Evolutionary conservation across 2,888 invertebrate species (phyloP).

Genomic region (Pristionchus exspectatus): DNA sequence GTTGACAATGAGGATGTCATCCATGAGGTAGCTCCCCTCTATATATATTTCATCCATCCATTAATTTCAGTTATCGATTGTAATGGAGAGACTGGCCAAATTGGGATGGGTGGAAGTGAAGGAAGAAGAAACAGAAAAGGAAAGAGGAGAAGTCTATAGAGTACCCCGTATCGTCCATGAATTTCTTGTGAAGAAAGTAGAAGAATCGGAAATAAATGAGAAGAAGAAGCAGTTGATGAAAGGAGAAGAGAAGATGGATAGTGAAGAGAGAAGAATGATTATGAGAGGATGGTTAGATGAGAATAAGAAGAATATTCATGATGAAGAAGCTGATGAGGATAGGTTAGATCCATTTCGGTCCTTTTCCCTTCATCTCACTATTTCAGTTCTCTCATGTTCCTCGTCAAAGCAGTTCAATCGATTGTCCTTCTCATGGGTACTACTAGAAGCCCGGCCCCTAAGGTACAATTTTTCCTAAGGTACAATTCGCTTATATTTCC

Average conservation of each 20-base stretch:
- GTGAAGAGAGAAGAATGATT: neutral
- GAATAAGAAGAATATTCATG: neutral
- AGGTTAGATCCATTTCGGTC: neutral
- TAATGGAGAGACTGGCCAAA: conserved; percentile 26
- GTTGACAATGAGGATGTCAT: conserved; percentile 29
- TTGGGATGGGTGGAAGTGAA: conserved; percentile 47
- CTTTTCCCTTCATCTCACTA: neutral
- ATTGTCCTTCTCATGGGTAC: conserved; percentile 42
- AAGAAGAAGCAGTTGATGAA: conserved; percentile 43
- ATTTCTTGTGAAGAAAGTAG: conserved; percentile 31
- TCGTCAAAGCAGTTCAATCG: neutral
- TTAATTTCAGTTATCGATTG: conserved; percentile 16
- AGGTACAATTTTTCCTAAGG: no score
- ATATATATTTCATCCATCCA: no score
- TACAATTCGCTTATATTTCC: no score
- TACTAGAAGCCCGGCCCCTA: no score
- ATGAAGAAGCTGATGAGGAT: neutral
- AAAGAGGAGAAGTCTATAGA: neutral
- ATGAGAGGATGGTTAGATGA: conserved; percentile 15
- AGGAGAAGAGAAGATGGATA: conserved; percentile 18
- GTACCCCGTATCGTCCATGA: conserved; percentile 38
- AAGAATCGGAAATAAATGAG: neutral
- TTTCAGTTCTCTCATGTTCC: neutral
- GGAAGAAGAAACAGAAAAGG: neutral
- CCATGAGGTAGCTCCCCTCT: neutral